Base-by-base conservation (phyloP, 1,140 invertebrate genomes). In the Diplogasteroides magnus region DNA sequence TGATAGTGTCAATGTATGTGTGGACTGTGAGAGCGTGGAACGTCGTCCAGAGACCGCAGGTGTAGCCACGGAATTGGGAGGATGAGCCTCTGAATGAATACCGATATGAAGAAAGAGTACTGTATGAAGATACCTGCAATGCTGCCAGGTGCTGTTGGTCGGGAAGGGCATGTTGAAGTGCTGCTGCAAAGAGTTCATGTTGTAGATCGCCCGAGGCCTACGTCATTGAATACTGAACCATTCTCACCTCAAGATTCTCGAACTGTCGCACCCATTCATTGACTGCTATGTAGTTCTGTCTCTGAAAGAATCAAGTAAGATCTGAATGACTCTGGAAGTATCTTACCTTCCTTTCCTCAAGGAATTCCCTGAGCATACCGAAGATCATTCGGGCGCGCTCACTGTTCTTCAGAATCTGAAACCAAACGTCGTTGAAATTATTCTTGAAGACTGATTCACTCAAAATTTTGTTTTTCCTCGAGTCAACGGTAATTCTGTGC, bases 11-110 rank as follows among this genome's bases (percentile, higher is more conserved):
- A 0, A 88, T 87, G 61, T 90, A 89, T 26, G 85, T 84, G 81
- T 90, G 90, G 0, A 96, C 90, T 13, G 92, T 93, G 27, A 98
- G 83, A 58, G 90, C 91, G 82, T 98, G 96, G 83, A 97, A 98
- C 68, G 95, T 85, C 37, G 88, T 91, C 96, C 96, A 99, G 19
- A 98, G 84, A 0, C 91, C 90, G 85, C 96, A 99, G 0, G 94
- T 91, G 83, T 93, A 98, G n/a, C 94, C 93, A 61, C 95, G 87
- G 23, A 26, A 23, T 6, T 6, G 13, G 28, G n/a, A 60, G 25
- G 23, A n/a, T n/a, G n/a, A n/a, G n/a, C n/a, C n/a, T n/a, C n/a
- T n/a, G n/a, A n/a, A n/a, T n/a, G n/a, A n/a, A n/a, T n/a, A n/a
- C n/a, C n/a, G n/a, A n/a, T n/a, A n/a, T n/a, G n/a, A n/a, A n/a